A percentile compares a stretch with the other conserved stretches of the same genome.
Conservation (phyloP, 2,888 invertebrate genomes). For the Drosophila seclusa region DNA sequence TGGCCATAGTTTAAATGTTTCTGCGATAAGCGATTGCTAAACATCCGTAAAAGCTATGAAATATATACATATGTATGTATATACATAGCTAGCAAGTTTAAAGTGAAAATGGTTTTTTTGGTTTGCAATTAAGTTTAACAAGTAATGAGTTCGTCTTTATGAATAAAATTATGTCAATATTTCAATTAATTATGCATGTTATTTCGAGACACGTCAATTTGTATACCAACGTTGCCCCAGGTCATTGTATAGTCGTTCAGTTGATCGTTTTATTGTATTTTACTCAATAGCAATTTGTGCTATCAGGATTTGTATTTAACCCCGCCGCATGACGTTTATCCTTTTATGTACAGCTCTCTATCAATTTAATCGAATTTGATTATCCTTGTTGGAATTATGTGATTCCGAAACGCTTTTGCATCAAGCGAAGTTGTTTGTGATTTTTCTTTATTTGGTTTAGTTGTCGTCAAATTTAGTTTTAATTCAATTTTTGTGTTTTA, state of each 20-base stretch:
- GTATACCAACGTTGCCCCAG: background rate
- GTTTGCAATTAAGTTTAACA: background rate
- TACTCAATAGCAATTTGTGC: constrained; percentile 19
- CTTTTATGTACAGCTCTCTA: constrained; percentile 26
- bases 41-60: background rate
- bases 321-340: constrained; percentile 31
- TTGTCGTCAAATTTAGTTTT: constrained; percentile 37
- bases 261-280: constrained; percentile 1
- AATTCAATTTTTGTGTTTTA: constrained; percentile 54
- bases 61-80: background rate
- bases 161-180: background rate
- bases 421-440: background rate
- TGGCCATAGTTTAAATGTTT: background rate
- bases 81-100: background rate
- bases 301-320: constrained; percentile 31
- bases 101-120: background rate
- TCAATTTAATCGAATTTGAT: constrained; percentile 71
- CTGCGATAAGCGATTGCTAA: too few relatives aligned
- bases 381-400: constrained; percentile 52
- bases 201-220: background rate
- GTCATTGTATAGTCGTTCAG: constrained; percentile 9
- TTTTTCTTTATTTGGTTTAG: background rate
- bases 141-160: background rate
- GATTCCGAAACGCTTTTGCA: constrained; percentile 33
- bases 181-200: background rate